These are phyloP conservation scores for Dendrophyllia cribrosa DNA, from an alignment of 64 coral and sea anemone species.

Conservation along the genomic window DNA sequence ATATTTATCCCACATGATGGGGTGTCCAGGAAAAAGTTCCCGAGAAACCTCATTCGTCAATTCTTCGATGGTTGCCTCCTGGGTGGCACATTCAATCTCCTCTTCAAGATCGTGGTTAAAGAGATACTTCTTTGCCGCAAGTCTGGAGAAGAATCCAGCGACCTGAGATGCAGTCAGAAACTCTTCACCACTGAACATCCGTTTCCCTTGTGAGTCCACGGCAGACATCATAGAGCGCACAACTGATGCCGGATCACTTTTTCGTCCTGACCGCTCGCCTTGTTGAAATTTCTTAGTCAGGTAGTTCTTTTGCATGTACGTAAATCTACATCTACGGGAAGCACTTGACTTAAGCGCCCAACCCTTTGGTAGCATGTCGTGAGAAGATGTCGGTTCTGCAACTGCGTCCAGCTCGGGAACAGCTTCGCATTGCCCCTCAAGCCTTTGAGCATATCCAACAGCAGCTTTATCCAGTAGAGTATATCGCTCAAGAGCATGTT, in stretches of 20 bases:
- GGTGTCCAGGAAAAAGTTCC: neutral
- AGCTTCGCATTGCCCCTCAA: constrained; percentile 70
- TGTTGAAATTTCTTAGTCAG: too few relatives aligned
- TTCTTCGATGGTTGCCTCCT: constrained; percentile 66
- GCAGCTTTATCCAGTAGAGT: constrained; percentile 78
- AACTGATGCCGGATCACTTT: too few relatives aligned
- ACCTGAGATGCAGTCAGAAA: too few relatives aligned
- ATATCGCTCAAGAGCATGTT: constrained; percentile 58
- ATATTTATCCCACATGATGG: too few relatives aligned
- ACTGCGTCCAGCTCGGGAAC: constrained; percentile 31
- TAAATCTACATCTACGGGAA: neutral
- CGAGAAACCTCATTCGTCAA: constrained; percentile 40
- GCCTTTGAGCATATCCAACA: constrained; percentile 66
- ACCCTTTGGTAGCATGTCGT: constrained; percentile 54
- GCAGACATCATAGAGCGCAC: too few relatives aligned
- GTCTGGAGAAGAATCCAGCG: too few relatives aligned
- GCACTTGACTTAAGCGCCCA: constrained; percentile 76
- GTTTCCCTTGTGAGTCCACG: too few relatives aligned
- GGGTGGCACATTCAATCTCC: constrained; percentile 40
- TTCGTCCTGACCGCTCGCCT: too few relatives aligned
- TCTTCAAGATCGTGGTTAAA: constrained; percentile 28
- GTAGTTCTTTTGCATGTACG: too few relatives aligned
- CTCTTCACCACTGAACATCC: too few relatives aligned
- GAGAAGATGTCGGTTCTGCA: constrained; percentile 51
- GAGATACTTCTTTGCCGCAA: neutral